A percentile compares a stretch with the other conserved stretches of the same genome.
Conservation (phyloP, 2,113 vertebrate species). For the Notothenia coriiceps region DNA sequence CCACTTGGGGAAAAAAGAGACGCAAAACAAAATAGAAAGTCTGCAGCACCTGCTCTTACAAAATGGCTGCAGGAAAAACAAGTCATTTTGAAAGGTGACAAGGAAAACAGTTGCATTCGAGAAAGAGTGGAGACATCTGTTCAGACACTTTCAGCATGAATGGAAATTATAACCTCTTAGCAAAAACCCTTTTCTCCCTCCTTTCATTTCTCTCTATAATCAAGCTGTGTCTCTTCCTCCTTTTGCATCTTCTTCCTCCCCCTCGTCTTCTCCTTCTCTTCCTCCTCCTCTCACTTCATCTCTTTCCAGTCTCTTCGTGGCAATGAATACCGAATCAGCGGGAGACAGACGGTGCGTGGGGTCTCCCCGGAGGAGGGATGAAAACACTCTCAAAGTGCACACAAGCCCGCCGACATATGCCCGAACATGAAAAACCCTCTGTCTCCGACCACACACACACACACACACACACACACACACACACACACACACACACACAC, state of each 20-base stretch:
- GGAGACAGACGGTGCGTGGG: conserved; percentile 72
- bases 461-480: conserved; percentile 3
- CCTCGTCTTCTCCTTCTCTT: not conserved
- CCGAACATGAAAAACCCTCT: conserved; percentile 24
- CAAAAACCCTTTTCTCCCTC: not conserved
- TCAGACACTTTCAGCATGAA: not conserved
- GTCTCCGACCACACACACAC: not conserved
- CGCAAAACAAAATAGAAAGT: conserved; percentile 16
- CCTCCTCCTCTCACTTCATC: not conserved
- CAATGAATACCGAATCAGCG: conserved; percentile 57
- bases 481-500: not conserved
- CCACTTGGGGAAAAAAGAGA: not conserved
- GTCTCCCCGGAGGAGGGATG: conserved; percentile 60
- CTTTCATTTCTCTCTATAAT: not conserved
- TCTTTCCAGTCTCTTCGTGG: conserved; percentile 40
- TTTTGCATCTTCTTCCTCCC: not conserved
- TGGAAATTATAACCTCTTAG: conserved; percentile 7
- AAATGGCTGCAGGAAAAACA: conserved; percentile 53
- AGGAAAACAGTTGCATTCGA: not conserved
- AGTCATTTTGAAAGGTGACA: not conserved
- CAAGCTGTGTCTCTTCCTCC: not conserved
- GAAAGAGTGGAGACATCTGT: conserved; percentile 16
- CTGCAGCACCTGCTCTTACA: conserved; percentile 48
- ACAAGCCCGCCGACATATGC: conserved; percentile 53
- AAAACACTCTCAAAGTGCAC: conserved; percentile 36